Evolutionary conservation across 1,140 invertebrate species (phyloP), one percentile per base, ranked within the genome.

Genomic region (Manduca sexta): DNA sequence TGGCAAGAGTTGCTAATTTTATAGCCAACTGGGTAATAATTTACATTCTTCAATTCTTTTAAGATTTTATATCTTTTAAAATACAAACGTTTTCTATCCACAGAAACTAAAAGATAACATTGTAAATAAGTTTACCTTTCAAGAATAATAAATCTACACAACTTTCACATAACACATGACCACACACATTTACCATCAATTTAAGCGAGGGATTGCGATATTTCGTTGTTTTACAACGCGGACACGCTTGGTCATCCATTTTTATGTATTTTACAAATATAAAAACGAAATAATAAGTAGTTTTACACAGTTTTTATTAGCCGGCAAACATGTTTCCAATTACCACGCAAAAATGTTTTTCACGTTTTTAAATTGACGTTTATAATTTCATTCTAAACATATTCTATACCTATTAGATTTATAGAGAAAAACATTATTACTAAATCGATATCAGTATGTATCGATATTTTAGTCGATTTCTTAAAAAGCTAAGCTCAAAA

Each of bases 161-260:
- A 78, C 92, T 97, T 80, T 99, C 97, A 87, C 98, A 99, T 57
- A 99, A 87, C 12, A 95, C 93, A 88, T 99, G 98, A 4, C 98
- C 98, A 87, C 98, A 99, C 40, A 97, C 91, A 84, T 99, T 99
- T 43, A 99, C 97, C 94, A 99, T 94, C 85, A 99, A 90, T 82
- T 98, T 98, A 29, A 99, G 84, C 0, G 94, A 96, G 17, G 97
- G 97, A 88, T 99, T 99, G 85, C 97, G 91, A 77, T 98, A 99
- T 88, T 99, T 99, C 38, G 96, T 98, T 17, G 97, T 98, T 89
- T 98, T 98, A 87, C 98, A 99, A 79, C 96, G 90, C 55, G 98
- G 98, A 87, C 98, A 99, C 11, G 92, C 93, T 83, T 95, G 93
- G 66, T 97, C 95, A 56, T 95, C 94, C 94, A 95, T 94, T 35